Percentiles rank a stretch among this genome's conserved stretches.
phyloP scores from a whole-genome alignment of 2,797 vertebrate genomes.

The Emys orbicularis region DNA sequence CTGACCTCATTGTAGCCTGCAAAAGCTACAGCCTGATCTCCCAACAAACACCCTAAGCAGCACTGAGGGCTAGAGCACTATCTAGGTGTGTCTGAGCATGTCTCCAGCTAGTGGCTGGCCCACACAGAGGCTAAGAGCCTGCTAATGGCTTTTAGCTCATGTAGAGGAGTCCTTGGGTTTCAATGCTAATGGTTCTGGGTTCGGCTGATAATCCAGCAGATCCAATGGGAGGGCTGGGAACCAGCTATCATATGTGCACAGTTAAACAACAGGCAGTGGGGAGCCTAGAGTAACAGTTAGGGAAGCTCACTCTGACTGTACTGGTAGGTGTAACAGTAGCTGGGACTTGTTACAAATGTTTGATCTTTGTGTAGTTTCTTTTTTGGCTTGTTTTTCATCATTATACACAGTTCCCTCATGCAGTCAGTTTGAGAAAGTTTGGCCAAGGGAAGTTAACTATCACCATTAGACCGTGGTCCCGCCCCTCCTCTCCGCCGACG shows the following conservation, averaged over 20 bases:
- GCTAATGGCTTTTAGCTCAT: neutral
- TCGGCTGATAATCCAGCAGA: accelerated
- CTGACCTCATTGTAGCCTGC: neutral
- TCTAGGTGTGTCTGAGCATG: neutral
- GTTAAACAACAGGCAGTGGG: neutral
- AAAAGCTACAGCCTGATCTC: neutral
- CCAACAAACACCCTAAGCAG: neutral
- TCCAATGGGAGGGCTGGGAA: neutral
- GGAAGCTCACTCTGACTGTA: neutral
- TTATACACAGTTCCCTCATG: neutral
- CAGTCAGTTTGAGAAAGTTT: neutral
- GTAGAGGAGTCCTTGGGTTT: neutral
- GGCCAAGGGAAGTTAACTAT: neutral
- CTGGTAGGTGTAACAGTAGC: neutral
- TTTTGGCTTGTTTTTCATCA: neutral
- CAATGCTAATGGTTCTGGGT: neutral
- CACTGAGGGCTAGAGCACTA: neutral
- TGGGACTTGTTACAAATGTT: neutral
- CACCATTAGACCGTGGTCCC: too few species aligned
- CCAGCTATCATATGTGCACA: neutral
- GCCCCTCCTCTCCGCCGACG: too few species aligned
- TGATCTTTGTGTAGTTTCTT: neutral
- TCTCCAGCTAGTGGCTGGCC: accelerated
- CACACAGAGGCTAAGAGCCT: neutral
- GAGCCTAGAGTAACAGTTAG: neutral